Conservation (phyloP, 2,888 invertebrate genomes). For the Junonia oenone region DNA sequence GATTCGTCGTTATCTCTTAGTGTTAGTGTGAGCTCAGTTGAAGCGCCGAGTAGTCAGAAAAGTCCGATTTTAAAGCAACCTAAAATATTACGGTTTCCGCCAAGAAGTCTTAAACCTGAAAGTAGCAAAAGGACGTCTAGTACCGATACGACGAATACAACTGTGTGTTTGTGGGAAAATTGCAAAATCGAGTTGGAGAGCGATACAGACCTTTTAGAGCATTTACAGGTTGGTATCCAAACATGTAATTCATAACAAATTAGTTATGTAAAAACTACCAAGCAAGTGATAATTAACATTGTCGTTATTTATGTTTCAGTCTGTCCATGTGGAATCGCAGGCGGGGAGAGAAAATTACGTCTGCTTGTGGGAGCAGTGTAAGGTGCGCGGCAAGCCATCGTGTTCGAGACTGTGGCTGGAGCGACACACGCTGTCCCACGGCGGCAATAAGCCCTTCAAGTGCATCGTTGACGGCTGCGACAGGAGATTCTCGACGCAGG, state of each 20-base stretch:
- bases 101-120: slow-evolving; percentile 63
- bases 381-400: slow-evolving; percentile 94
- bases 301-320: slow-evolving; percentile 56
- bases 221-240: slow-evolving; percentile 84
- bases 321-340: slow-evolving; percentile 91
- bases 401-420: slow-evolving; percentile 96
- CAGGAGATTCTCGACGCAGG: slow-evolving; percentile 91
- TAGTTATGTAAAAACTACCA: not conserved
- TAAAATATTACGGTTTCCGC: slow-evolving; percentile 90
- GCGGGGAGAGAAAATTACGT: slow-evolving; percentile 90
- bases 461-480: slow-evolving; percentile 98
- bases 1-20: slow-evolving; percentile 68
- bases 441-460: slow-evolving; percentile 95
- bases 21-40: slow-evolving; percentile 64
- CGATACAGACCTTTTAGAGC: slow-evolving; percentile 90
- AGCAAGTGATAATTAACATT: too few relatives aligned
- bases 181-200: slow-evolving; percentile 89
- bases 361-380: slow-evolving; percentile 96
- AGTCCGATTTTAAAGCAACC: slow-evolving; percentile 90
- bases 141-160: slow-evolving; percentile 67
- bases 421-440: slow-evolving; percentile 93
- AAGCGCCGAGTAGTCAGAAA: slow-evolving; percentile 70
- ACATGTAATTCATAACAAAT: not conserved
- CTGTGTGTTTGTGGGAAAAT: slow-evolving; percentile 89
- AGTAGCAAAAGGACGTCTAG: slow-evolving; percentile 57